Evolutionary conservation across 1,140 invertebrate genomes (phyloP).

Genomic region (Caenorhabditis remanei): DNA sequence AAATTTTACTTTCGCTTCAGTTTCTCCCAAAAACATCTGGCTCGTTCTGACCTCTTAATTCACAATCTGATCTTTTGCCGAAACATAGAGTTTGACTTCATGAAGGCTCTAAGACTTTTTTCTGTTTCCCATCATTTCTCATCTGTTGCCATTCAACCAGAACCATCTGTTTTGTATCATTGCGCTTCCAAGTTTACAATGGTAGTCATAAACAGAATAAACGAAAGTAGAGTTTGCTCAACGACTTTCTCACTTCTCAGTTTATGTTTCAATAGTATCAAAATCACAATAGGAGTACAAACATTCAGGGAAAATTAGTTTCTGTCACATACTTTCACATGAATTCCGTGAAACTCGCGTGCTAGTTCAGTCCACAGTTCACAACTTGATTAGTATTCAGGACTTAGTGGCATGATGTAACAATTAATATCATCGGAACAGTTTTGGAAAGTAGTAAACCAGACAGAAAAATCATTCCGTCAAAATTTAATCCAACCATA

Average conservation of each 20-base stretch:
- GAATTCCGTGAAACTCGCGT: neutral
- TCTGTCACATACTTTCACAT: neutral
- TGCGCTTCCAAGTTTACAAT: neutral
- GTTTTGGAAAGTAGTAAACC: neutral
- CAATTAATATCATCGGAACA: neutral
- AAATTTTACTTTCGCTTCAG: neutral
- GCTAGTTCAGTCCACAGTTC: neutral
- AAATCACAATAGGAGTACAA: neutral
- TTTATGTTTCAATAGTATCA: neutral
- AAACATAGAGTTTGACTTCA: constrained; percentile 1
- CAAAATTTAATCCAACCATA: neutral
- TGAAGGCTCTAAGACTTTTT: neutral
- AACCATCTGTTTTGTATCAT: constrained; percentile 46
- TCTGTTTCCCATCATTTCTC: neutral
- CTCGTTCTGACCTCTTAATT: neutral
- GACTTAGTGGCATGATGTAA: neutral
- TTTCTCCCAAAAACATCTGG: constrained; percentile 27
- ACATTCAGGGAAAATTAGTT: neutral
- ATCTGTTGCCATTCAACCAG: constrained; percentile 5
- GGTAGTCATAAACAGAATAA: too few species aligned
- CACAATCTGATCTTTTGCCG: neutral
- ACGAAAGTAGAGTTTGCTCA: neutral
- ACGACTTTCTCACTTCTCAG: neutral
- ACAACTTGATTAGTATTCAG: neutral
- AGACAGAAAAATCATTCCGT: too few species aligned